These are phyloP conservation scores for Pteruthius melanotis DNA, from an alignment of 2,113 vertebrate species.

Conservation along the genomic window DNA sequence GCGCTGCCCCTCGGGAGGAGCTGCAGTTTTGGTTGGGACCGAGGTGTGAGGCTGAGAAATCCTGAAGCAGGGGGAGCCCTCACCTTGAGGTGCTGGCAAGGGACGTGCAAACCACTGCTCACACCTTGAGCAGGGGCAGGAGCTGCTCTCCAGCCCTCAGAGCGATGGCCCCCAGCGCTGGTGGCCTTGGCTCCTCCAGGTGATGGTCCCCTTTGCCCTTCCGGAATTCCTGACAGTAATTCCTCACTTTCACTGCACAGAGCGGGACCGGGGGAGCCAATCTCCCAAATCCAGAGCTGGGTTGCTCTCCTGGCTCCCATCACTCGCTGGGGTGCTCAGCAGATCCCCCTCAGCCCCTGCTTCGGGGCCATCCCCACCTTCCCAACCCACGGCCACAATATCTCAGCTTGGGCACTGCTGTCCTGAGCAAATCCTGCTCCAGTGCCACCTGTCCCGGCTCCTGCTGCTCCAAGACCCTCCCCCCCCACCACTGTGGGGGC, in stretches of 20 bases:
- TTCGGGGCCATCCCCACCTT: background rate
- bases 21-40: background rate
- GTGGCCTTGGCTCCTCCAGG: accelerated
- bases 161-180: accelerated
- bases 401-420: background rate
- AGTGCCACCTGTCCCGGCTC: accelerated
- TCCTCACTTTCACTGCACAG: background rate
- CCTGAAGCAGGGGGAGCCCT: background rate
- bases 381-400: accelerated
- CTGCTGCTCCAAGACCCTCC: background rate
- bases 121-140: background rate
- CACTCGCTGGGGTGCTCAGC: background rate
- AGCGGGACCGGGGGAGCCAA: background rate
- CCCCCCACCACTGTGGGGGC: accelerated
- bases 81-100: background rate
- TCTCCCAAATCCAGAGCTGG: background rate
- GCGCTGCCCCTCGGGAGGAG: background rate
- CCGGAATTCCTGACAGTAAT: background rate
- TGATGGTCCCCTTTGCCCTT: accelerated
- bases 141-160: background rate
- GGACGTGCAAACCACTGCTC: accelerated
- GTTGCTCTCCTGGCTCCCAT: background rate
- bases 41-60: background rate
- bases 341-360: background rate
- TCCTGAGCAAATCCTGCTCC: background rate